phyloP scores from a whole-genome alignment of 2,113 vertebrate genomes.

The Barbus barbus region DNA sequence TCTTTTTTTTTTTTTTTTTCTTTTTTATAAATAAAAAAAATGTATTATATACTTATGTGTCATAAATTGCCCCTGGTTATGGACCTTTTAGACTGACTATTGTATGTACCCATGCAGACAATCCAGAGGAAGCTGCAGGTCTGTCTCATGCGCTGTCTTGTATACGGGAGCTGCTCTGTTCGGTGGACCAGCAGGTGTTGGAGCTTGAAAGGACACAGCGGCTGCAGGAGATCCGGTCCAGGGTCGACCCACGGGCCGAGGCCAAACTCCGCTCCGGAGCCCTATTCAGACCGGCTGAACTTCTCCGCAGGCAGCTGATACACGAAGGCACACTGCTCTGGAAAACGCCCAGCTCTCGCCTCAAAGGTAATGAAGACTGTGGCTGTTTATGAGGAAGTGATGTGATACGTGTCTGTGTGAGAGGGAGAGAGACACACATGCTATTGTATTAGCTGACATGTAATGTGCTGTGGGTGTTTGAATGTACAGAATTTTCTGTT shows the following conservation, averaged over 20 bases:
- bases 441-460: background rate
- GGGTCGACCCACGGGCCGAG: slow-evolving; percentile 78
- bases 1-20: no score
- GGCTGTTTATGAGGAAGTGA: slow-evolving; percentile 18
- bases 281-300: slow-evolving; percentile 80
- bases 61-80: background rate
- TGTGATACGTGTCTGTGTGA: background rate
- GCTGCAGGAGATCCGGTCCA: slow-evolving; percentile 84
- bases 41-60: background rate
- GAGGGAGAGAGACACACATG: background rate
- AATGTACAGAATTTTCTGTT: background rate
- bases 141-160: slow-evolving; percentile 73
- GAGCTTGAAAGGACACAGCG: slow-evolving; percentile 81
- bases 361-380: slow-evolving; percentile 78
- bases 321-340: slow-evolving; percentile 86
- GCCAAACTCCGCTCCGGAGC: slow-evolving; percentile 73
- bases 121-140: slow-evolving; percentile 77
- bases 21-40: background rate
- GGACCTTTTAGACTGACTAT: background rate
- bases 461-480: slow-evolving; percentile 2
- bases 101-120: slow-evolving; percentile 69
- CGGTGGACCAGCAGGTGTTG: slow-evolving; percentile 86
- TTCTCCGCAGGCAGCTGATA: slow-evolving; percentile 82
- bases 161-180: slow-evolving; percentile 83
- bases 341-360: slow-evolving; percentile 82